These are phyloP conservation scores for Mustela nigripes DNA, from an alignment of 2,113 vertebrate species.

Conservation along the genomic window DNA sequence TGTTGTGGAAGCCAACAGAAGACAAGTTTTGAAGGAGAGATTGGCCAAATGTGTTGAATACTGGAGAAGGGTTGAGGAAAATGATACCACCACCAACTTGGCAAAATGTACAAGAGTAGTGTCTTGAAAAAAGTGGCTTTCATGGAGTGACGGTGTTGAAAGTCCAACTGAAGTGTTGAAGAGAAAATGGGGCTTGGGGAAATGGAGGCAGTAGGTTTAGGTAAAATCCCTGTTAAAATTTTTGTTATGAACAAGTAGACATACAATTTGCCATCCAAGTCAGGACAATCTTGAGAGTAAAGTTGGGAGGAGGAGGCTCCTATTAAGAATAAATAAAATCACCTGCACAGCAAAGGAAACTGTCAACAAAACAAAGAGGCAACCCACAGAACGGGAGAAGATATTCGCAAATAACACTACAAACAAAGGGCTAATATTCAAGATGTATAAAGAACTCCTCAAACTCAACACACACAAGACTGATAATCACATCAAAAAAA, in stretches of 20 bases:
- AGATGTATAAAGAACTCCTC: too few relatives aligned
- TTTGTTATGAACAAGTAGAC: background rate
- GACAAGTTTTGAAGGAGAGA: background rate
- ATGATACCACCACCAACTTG: background rate
- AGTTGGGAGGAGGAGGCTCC: fast-evolving
- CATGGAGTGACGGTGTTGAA: background rate
- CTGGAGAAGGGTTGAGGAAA: background rate
- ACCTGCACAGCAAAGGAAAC: too few relatives aligned
- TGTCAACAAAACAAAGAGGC: too few relatives aligned
- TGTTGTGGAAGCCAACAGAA: background rate
- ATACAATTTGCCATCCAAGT: background rate
- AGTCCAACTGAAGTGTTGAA: background rate
- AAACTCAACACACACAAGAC: too few relatives aligned
- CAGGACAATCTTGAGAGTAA: background rate
- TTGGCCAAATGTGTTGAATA: background rate
- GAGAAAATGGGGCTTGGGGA: background rate
- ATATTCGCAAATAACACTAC: too few relatives aligned
- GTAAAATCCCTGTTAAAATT: background rate
- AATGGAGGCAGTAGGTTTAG: background rate
- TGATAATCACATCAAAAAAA: too few relatives aligned
- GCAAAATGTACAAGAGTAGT: background rate
- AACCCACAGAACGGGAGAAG: too few relatives aligned
- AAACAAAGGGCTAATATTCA: too few relatives aligned
- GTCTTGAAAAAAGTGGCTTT: background rate
- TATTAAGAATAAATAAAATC: background rate